phyloP scores from a whole-genome alignment of 2,113 vertebrate genomes.

The Psammodynastes pulverulentus region DNA sequence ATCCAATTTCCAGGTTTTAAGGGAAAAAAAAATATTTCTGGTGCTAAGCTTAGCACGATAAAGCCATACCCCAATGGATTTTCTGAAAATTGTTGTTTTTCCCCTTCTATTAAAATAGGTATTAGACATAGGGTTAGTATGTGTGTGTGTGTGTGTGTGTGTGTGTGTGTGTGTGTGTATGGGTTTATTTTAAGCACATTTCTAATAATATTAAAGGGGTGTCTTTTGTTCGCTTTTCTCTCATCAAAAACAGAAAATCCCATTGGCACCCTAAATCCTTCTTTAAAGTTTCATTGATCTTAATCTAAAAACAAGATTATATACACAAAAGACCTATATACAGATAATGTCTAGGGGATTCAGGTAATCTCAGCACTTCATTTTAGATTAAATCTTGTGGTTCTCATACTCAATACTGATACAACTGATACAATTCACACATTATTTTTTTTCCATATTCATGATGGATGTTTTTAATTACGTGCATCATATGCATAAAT shows the following conservation, averaged over 20 bases:
- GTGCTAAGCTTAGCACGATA: background rate
- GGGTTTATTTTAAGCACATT: slow-evolving; percentile 38
- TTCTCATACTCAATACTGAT: slow-evolving; percentile 54
- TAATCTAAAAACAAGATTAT: slow-evolving; percentile 71
- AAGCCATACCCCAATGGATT: background rate
- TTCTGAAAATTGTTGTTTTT: slow-evolving; percentile 20
- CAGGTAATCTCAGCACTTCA: slow-evolving; percentile 68
- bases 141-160: too few relatives aligned
- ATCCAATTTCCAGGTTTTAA: background rate
- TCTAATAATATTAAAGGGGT: slow-evolving; percentile 36
- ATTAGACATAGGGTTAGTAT: slow-evolving; percentile 5
- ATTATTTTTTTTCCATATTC: slow-evolving; percentile 65
- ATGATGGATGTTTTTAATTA: slow-evolving; percentile 55
- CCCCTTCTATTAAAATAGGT: background rate
- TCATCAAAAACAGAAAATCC: slow-evolving; percentile 62
- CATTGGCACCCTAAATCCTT: slow-evolving; percentile 69
- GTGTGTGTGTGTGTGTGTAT: too few relatives aligned
- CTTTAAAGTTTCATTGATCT: slow-evolving; percentile 75
- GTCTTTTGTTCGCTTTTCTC: slow-evolving; percentile 17
- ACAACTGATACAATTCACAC: slow-evolving; percentile 59
- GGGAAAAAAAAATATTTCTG: background rate
- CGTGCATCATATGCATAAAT: slow-evolving; percentile 49
- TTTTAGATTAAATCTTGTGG: slow-evolving; percentile 74
- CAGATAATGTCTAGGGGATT: slow-evolving; percentile 69
- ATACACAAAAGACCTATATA: slow-evolving; percentile 57